These are phyloP conservation scores for Henricia sp. DNA, from an alignment of 53 echinoderm and acorn worm species.

Conservation along the genomic window DNA sequence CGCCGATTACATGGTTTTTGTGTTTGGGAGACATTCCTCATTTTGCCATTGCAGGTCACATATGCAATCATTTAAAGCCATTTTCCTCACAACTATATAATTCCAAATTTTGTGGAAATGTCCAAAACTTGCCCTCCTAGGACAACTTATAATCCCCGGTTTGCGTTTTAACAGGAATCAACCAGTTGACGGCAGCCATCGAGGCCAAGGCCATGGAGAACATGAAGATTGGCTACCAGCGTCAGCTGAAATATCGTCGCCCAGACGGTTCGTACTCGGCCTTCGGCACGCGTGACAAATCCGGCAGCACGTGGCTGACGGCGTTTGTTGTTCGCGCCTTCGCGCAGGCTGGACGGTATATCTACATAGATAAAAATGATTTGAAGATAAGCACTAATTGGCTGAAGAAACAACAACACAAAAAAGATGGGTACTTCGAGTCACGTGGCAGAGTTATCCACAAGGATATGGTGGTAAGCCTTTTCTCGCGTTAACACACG, in stretches of 20 bases:
- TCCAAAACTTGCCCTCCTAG: too few species aligned
- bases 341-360: conserved; percentile 69
- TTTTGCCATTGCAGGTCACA: too few species aligned
- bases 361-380: conserved; percentile 70
- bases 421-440: conserved; percentile 67
- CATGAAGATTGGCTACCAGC: conserved; percentile 88
- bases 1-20: too few species aligned
- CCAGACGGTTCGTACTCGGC: conserved; percentile 86
- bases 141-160: too few species aligned
- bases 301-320: conserved; percentile 94
- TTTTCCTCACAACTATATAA: too few species aligned
- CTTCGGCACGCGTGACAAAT: conserved; percentile 68
- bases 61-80: too few species aligned
- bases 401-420: conserved; percentile 62
- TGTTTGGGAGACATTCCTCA: too few species aligned
- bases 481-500: not conserved
- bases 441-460: conserved; percentile 70
- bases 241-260: conserved; percentile 79
- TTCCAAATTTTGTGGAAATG: too few species aligned
- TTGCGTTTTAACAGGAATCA: too few species aligned
- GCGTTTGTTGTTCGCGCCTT: conserved; percentile 91
- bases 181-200: conserved; percentile 46
- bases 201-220: conserved; percentile 61
- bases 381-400: conserved; percentile 67
- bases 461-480: conserved; percentile 74